Evolutionary conservation across 2,888 invertebrate species (phyloP).

Genomic region (Dynastes tityus): DNA sequence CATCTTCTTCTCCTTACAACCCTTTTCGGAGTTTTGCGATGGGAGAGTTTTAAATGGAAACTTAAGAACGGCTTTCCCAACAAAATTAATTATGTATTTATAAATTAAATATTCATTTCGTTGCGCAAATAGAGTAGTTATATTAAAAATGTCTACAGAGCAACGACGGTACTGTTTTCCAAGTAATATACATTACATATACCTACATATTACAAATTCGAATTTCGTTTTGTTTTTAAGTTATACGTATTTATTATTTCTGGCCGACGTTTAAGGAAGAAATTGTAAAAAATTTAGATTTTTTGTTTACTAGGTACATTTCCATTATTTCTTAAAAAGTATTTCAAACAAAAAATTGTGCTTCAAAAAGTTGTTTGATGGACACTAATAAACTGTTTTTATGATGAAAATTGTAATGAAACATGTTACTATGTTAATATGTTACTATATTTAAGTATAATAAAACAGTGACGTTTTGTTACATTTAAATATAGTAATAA

Average conservation of each 20-base stretch:
- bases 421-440: too few species aligned
- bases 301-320: not conserved
- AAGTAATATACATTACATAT: constrained; percentile 4
- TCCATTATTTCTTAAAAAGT: not conserved
- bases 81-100: constrained; percentile 70
- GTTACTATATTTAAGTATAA: too few species aligned
- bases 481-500: too few species aligned
- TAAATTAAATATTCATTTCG: constrained; percentile 65
- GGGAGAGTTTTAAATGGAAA: constrained; percentile 71
- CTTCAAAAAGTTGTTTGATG: not conserved
- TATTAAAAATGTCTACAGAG: constrained; percentile 52
- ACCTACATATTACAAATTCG: constrained; percentile 8
- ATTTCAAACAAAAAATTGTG: not conserved
- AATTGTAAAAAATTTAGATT: not conserved
- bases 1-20: constrained; percentile 68
- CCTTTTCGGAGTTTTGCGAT: constrained; percentile 67
- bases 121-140: constrained; percentile 51
- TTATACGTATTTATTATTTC: constrained; percentile 23
- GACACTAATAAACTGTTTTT: not conserved
- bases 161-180: constrained; percentile 29
- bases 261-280: not conserved
- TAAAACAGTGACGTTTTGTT: too few species aligned
- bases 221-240: constrained; percentile 36
- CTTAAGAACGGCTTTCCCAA: constrained; percentile 68
- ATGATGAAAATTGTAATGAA: not conserved